Percentiles rank a stretch among this genome's conserved stretches.
Evolutionary conservation across 2,797 vertebrate genomes (phyloP).

Genomic region (Girardinus metallicus): DNA sequence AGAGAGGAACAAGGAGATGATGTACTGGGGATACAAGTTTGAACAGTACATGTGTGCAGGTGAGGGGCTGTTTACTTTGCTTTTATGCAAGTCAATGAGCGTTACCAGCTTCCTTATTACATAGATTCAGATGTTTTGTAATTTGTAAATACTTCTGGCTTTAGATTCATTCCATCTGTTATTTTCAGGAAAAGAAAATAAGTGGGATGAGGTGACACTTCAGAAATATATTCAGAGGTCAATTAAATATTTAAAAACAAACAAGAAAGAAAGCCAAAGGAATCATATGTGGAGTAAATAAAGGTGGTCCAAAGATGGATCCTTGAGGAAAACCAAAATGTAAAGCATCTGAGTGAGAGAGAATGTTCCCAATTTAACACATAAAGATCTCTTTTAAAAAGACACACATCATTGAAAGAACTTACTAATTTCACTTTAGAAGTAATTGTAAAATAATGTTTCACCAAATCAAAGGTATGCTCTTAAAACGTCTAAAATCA

Average conservation of each 20-base stretch:
- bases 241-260: background rate
- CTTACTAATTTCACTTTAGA: background rate
- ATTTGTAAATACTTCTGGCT: background rate
- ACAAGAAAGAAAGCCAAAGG: background rate
- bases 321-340: background rate
- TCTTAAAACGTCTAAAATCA: background rate
- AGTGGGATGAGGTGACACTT: background rate
- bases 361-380: background rate
- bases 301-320: background rate
- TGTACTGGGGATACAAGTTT: conserved; percentile 95
- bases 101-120: background rate
- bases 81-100: background rate
- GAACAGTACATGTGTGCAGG: conserved; percentile 92
- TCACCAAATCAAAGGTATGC: background rate
- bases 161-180: background rate
- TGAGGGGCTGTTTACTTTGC: conserved; percentile 46
- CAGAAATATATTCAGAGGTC: background rate
- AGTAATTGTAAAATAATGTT: background rate
- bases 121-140: background rate
- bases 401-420: background rate
- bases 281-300: background rate
- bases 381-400: background rate
- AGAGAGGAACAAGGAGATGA: conserved; percentile 83
- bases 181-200: background rate
- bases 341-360: background rate